phyloP scores from a whole-genome alignment of 2,113 vertebrate species.

The Ciconia maguari region DNA sequence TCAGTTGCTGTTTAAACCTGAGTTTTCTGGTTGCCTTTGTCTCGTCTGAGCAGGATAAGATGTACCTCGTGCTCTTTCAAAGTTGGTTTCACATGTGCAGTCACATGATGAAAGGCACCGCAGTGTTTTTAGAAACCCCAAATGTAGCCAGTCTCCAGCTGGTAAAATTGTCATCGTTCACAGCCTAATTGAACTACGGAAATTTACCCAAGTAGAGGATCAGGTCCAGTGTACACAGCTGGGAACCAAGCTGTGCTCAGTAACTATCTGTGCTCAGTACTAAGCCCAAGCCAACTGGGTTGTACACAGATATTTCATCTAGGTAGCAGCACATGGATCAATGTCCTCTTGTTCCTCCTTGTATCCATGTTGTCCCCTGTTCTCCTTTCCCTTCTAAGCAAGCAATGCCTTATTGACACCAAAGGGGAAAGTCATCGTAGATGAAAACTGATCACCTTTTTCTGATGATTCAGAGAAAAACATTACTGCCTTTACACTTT shows the following conservation, averaged over 20 bases:
- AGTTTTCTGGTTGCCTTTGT: background rate
- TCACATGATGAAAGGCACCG: background rate
- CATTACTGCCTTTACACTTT: background rate
- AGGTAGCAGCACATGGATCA: background rate
- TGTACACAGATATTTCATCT: background rate
- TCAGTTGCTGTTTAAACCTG: background rate
- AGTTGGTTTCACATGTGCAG: background rate
- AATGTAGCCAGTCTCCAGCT: background rate
- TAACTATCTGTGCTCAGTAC: background rate
- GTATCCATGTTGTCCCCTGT: background rate
- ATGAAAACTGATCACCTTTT: background rate
- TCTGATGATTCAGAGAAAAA: background rate
- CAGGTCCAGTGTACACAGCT: conserved; percentile 53
- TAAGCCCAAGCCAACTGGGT: background rate
- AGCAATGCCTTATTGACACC: background rate
- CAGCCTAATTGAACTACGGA: background rate
- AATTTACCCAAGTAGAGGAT: conserved; percentile 2
- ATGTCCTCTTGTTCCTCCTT: background rate
- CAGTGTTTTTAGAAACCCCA: background rate
- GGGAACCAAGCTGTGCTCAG: conserved; percentile 41
- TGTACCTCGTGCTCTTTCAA: background rate
- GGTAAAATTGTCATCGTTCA: conserved; percentile 33
- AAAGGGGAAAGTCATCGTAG: background rate
- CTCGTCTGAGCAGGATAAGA: background rate
- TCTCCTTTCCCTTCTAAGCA: background rate